A percentile compares a stretch with the other conserved stretches of the same genome.
phyloP scores from a whole-genome alignment of 2,113 vertebrate species.

The Bungarus multicinctus region DNA sequence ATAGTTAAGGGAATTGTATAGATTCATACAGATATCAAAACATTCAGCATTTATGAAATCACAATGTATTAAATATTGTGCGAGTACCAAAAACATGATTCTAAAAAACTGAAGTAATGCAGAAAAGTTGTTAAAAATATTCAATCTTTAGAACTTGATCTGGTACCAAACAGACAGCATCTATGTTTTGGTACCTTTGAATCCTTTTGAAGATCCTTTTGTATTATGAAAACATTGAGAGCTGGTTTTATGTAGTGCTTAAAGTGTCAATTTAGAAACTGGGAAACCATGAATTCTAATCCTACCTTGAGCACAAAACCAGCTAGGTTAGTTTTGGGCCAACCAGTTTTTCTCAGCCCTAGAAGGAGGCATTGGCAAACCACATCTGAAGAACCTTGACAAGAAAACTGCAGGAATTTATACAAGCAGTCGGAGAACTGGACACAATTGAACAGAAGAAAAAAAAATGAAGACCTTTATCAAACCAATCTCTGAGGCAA shows the following conservation, averaged over 20 bases:
- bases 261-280: background rate
- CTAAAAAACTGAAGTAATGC: background rate
- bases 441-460: background rate
- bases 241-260: background rate
- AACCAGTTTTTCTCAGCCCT: background rate
- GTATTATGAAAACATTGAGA: background rate
- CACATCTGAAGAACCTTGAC: background rate
- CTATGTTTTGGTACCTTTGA: background rate
- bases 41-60: background rate
- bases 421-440: background rate
- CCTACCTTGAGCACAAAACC: background rate
- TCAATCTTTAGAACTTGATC: background rate
- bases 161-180: background rate
- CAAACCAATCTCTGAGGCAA: background rate
- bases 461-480: background rate
- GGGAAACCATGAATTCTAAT: background rate
- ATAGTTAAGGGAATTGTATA: background rate
- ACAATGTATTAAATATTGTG: background rate
- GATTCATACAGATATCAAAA: background rate
- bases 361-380: background rate
- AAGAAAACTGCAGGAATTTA: background rate
- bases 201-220: background rate
- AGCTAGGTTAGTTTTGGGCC: background rate
- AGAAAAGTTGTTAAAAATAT: background rate
- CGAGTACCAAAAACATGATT: background rate